Evolutionary conservation across 2,797 vertebrate species (phyloP), one percentile per base, ranked within the genome.

Genomic region (Notamacropus eugenii): DNA sequence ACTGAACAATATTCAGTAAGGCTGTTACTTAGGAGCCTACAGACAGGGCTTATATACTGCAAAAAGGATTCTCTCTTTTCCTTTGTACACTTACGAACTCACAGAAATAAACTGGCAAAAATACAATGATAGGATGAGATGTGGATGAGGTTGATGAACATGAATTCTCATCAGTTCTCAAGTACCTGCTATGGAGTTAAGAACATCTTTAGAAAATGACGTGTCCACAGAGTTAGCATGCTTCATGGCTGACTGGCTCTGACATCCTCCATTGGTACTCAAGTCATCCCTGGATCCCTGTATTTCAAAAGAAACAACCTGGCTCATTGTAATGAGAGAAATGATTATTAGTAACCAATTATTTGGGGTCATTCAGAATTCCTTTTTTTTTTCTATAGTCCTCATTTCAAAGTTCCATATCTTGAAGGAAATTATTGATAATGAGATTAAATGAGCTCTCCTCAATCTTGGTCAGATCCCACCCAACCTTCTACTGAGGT

Each of bases 131-230:
- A 46, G 57, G 91, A 93, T 96, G 91, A 96, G 92, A 96, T 96
- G 94, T n/a, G 59, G 74, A 93, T 82, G 90, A 91, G 74, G 34
- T 96, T 98, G 96, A 98, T 98, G 95, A 96, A 98, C 90, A 31
- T 90, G 40, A 0, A 0, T 54, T 52, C 87, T 98, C 27, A 34
- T 27, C 94, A 67, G 57, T 91, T 28, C 29, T 57, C 67, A 94
- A 95, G 56, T 99, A 99, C 99, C 99, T 99, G 99, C 99, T 98
- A 99, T 99, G 90, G 99, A 99, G 98, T 99, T 99, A 96, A 99
- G 99, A 90, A 99, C 99, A 98, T 99, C 99, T 98, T 99, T 99
- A 98, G 99, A 99, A 98, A 99, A 99, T 54, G 99, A 99, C 0
- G 99, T 99, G 96, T 99, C 99, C 97, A 99, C 99, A 5, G 99